A percentile compares a stretch with the other conserved stretches of the same genome.
These are phyloP conservation scores for Gymnocypris eckloni DNA, from an alignment of 2,797 vertebrate genomes.

Conservation along the genomic window DNA sequence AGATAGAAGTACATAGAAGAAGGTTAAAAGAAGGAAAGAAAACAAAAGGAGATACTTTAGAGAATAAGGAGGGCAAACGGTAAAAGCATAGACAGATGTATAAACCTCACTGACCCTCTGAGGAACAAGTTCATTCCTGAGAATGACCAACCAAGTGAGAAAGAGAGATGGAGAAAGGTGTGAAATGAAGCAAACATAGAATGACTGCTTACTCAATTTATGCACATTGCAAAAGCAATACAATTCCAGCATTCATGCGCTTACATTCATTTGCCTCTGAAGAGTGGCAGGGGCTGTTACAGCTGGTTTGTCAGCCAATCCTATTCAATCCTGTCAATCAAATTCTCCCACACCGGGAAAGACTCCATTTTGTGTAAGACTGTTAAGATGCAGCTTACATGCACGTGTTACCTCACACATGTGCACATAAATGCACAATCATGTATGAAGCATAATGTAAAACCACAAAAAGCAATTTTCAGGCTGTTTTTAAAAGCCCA, in stretches of 20 bases:
- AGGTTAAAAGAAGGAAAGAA: conserved; percentile 29
- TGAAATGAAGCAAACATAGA: conserved; percentile 59
- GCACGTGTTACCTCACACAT: neutral
- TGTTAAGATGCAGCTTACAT: conserved; percentile 20
- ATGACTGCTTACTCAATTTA: conserved; percentile 57
- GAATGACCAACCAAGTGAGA: conserved; percentile 31
- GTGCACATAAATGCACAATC: conserved; percentile 43
- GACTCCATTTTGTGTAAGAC: conserved; percentile 53
- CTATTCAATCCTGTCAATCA: conserved; percentile 59
- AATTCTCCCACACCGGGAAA: conserved; percentile 40
- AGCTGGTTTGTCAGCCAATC: conserved; percentile 54
- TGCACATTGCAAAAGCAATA: conserved; percentile 66
- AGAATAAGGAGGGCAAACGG: conserved; percentile 1
- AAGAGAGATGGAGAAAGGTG: conserved; percentile 43
- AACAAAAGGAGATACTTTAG: conserved; percentile 38
- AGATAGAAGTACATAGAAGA: conserved; percentile 2
- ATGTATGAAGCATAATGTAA: neutral
- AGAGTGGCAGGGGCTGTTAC: conserved; percentile 45
- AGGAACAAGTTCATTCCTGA: conserved; percentile 48
- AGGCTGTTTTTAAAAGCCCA: neutral
- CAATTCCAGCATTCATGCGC: conserved; percentile 66
- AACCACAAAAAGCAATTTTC: neutral
- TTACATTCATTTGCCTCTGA: conserved; percentile 59
- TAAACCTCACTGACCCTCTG: conserved; percentile 55
- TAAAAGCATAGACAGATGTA: conserved; percentile 51